Percentiles rank a stretch among this genome's conserved stretches.
These are phyloP conservation scores for Ptilodon capucinus DNA, from an alignment of 2,888 invertebrate species.

Conservation along the genomic window DNA sequence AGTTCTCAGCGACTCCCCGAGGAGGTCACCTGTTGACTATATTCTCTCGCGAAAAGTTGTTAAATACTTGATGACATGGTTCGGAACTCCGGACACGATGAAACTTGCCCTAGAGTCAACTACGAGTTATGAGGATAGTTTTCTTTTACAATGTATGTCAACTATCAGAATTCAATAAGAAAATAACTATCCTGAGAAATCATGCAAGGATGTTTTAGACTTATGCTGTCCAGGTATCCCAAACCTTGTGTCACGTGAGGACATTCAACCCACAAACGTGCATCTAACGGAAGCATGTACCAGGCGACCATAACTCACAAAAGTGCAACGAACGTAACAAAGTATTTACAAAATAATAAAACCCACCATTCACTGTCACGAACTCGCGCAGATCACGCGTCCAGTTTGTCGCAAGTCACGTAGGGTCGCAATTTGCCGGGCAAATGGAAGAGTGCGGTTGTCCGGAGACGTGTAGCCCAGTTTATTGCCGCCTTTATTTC, in stretches of 20 bases:
- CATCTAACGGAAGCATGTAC: background rate
- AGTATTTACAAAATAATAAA: conserved; percentile 29
- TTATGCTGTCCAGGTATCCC: too few species aligned
- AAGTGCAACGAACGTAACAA: background rate
- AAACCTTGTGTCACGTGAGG: too few species aligned
- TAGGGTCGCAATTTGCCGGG: conserved; percentile 50
- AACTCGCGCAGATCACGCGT: conserved; percentile 31
- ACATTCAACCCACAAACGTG: too few species aligned
- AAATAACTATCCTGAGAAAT: too few species aligned
- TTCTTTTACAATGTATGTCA: background rate
- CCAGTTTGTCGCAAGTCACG: conserved; percentile 47
- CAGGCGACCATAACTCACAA: background rate
- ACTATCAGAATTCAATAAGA: background rate
- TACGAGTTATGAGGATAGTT: conserved; percentile 3
- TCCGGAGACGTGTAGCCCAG: conserved; percentile 45
- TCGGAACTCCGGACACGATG: conserved; percentile 32
- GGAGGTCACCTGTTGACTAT: conserved; percentile 48
- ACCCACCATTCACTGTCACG: conserved; percentile 18
- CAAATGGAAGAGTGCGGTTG: conserved; percentile 55
- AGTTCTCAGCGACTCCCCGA: conserved; percentile 25
- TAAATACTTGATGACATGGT: conserved; percentile 45
- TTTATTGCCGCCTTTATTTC: conserved; percentile 54
- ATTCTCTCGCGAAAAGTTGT: conserved; percentile 45
- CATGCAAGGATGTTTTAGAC: too few species aligned
- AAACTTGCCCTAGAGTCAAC: conserved; percentile 30